These are phyloP conservation scores for Dendrocincla fuliginosa DNA, from an alignment of 2,797 vertebrate species.

Conservation along the genomic window DNA sequence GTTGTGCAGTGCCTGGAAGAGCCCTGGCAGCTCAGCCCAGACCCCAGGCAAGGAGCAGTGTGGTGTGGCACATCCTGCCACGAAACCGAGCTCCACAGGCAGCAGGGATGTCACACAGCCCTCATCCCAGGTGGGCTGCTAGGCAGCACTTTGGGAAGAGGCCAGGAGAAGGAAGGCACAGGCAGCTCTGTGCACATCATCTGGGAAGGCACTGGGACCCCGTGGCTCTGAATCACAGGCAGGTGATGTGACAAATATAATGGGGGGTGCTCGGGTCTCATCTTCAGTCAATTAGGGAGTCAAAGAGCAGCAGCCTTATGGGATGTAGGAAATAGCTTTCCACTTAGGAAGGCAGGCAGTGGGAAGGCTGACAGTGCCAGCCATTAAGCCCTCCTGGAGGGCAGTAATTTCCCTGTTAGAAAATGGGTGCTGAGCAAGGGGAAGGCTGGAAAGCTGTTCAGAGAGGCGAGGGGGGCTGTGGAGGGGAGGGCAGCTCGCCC, in stretches of 20 bases:
- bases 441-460: not conserved
- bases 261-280: not conserved
- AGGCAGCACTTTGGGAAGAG: not conserved
- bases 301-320: conserved; percentile 51
- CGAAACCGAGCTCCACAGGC: not conserved
- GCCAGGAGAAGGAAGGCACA: not conserved
- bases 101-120: not conserved
- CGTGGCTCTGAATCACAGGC: not conserved
- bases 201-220: not conserved
- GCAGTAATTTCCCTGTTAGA: conserved; percentile 2
- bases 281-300: conserved; percentile 47
- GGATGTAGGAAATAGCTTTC: conserved; percentile 24
- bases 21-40: not conserved
- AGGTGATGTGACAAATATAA: not conserved
- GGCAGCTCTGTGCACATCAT: not conserved
- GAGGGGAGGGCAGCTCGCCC: not conserved
- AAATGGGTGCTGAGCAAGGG: not conserved
- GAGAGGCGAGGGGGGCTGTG: not conserved
- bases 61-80: not conserved
- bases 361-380: not conserved
- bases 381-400: not conserved
- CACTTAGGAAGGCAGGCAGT: conserved; percentile 20
- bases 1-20: not conserved
- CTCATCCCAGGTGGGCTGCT: not conserved
- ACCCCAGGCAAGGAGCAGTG: not conserved